Evolutionary conservation across 2,888 invertebrate genomes (phyloP).

Genomic region (Octonoba sinensis): DNA sequence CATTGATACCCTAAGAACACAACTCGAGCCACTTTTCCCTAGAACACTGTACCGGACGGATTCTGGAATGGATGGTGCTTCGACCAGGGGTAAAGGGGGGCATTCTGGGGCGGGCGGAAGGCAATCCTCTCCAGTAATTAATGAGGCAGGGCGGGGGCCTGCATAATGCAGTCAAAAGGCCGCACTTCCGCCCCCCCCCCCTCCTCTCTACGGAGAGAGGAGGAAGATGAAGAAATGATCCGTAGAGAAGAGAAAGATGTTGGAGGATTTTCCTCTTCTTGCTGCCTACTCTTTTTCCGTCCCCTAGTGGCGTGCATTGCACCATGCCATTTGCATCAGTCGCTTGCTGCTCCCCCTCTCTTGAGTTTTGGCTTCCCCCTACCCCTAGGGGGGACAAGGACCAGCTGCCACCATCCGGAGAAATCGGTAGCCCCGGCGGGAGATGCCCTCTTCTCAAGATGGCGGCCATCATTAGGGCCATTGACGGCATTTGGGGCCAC

Average conservation of each 20-base stretch:
- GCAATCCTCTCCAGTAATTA: conserved; percentile 62
- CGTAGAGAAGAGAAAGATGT: conserved; percentile 51
- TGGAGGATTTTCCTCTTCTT: conserved; percentile 28
- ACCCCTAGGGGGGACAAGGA: conserved; percentile 19
- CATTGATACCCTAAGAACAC: neutral
- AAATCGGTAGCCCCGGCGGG: conserved; percentile 39
- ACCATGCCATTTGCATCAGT: conserved; percentile 54
- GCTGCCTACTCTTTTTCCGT: neutral
- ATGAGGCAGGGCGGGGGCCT: conserved; percentile 57
- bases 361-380: conserved; percentile 11
- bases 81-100: neutral
- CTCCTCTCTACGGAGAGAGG: conserved; percentile 6
- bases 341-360: conserved; percentile 7
- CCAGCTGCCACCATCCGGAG: conserved; percentile 59
- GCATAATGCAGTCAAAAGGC: conserved; percentile 61
- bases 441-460: conserved; percentile 55
- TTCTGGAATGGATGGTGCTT: too few relatives aligned
- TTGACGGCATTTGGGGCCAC: conserved; percentile 59
- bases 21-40: too few relatives aligned
- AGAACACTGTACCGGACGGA: too few relatives aligned
- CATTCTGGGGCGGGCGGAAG: conserved; percentile 12
- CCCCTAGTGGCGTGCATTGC: conserved; percentile 11
- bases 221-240: conserved; percentile 60
- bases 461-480: conserved; percentile 63
- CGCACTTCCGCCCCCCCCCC: conserved; percentile 28